Conservation (phyloP, 2,797 vertebrate species). For the Chiloscyllium punctatum region DNA sequence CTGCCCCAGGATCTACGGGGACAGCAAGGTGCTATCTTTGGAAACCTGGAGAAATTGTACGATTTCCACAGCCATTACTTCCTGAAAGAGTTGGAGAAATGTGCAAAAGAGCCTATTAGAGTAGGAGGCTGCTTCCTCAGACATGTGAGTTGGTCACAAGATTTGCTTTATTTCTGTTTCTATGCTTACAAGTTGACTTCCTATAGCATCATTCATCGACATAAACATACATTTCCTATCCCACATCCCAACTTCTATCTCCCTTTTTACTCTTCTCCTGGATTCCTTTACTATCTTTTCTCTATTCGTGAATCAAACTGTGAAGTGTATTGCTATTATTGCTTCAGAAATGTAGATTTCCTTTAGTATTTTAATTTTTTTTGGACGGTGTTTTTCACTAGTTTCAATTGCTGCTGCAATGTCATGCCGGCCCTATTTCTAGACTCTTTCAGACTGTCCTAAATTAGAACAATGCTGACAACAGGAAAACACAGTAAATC, state of each 20-base stretch:
- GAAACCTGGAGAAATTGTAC: slow-evolving; percentile 70
- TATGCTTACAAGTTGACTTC: neutral
- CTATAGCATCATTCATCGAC: neutral
- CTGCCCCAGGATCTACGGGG: slow-evolving; percentile 70
- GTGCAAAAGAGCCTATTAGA: slow-evolving; percentile 58
- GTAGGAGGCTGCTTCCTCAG: slow-evolving; percentile 66
- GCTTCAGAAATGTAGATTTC: neutral
- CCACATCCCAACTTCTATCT: neutral
- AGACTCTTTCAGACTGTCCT: neutral
- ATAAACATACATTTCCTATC: neutral
- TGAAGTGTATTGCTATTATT: neutral
- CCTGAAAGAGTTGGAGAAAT: slow-evolving; percentile 61
- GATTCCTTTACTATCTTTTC: neutral
- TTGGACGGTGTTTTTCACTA: neutral
- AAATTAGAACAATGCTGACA: neutral
- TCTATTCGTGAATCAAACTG: neutral
- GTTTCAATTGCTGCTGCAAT: neutral
- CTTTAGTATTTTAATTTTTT: neutral
- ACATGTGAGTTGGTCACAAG: slow-evolving; percentile 56
- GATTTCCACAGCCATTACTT: slow-evolving; percentile 71
- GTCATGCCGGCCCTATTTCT: neutral
- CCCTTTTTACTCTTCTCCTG: neutral
- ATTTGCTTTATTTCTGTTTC: neutral
- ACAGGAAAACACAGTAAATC: neutral
- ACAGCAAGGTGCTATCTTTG: slow-evolving; percentile 67